Evolutionary conservation across 2,797 vertebrate genomes (phyloP).

Genomic region (Neosalanx taihuensis): DNA sequence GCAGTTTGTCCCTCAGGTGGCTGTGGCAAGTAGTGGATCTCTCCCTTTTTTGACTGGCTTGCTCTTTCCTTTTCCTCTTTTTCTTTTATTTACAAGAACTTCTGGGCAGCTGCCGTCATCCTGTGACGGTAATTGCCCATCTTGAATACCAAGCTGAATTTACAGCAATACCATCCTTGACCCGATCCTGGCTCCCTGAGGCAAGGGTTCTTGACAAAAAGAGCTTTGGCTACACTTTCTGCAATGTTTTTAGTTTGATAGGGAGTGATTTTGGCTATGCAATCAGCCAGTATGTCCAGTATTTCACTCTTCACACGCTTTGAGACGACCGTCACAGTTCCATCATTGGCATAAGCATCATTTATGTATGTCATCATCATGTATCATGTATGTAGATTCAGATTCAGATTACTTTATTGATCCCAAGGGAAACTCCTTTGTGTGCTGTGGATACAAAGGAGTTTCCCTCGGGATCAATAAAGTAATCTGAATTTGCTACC

Average conservation of each 20-base stretch:
- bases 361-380: too few relatives aligned
- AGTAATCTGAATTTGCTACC: too few relatives aligned
- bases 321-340: slow-evolving; percentile 29
- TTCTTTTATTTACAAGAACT: slow-evolving; percentile 40
- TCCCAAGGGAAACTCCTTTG: too few relatives aligned
- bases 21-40: slow-evolving; percentile 18
- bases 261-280: slow-evolving; percentile 28
- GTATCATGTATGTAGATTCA: too few relatives aligned
- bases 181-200: too few relatives aligned
- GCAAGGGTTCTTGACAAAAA: slow-evolving; percentile 36
- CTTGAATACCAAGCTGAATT: slow-evolving; percentile 37
- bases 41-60: slow-evolving; percentile 31
- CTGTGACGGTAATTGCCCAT: slow-evolving; percentile 44
- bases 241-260: slow-evolving; percentile 31
- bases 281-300: slow-evolving; percentile 41
- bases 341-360: slow-evolving; percentile 38
- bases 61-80: neutral
- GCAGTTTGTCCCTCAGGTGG: slow-evolving; percentile 31
- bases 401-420: too few relatives aligned
- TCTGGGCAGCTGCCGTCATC: slow-evolving; percentile 35
- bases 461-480: too few relatives aligned
- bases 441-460: too few relatives aligned
- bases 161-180: slow-evolving; percentile 35
- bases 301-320: slow-evolving; percentile 45
- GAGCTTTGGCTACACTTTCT: slow-evolving; percentile 44